A percentile compares a stretch with the other conserved stretches of the same genome.
phyloP scores from a whole-genome alignment of 2,113 vertebrate species.

The Psettodes erumei region DNA sequence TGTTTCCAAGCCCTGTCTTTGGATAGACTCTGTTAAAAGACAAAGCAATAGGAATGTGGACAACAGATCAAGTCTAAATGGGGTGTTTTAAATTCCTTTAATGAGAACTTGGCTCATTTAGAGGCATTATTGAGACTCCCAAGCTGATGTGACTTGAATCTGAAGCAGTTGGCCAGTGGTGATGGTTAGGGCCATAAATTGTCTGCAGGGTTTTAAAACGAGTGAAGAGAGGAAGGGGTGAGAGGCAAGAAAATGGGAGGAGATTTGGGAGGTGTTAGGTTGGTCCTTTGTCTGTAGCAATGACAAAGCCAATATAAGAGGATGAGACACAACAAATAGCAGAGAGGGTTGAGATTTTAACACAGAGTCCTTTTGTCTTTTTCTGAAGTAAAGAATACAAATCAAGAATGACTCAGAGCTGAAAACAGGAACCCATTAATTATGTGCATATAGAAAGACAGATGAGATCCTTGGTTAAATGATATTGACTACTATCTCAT shows the following conservation, averaged over 20 bases:
- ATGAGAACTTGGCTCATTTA: conserved; percentile 76
- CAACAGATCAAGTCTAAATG: conserved; percentile 61
- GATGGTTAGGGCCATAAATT: conserved; percentile 67
- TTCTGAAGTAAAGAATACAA: conserved; percentile 1
- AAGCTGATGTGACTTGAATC: conserved; percentile 76
- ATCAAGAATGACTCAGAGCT: conserved; percentile 7
- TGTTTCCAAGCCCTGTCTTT: conserved; percentile 47
- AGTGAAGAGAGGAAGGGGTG: conserved; percentile 33
- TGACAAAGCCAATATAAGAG: conserved; percentile 33
- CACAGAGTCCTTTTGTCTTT: not conserved
- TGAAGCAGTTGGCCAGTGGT: conserved; percentile 66
- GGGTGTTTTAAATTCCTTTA: conserved; percentile 71
- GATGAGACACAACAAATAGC: not conserved
- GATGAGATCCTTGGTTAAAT: conserved; percentile 2
- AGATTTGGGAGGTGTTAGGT: conserved; percentile 34
- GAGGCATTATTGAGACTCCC: conserved; percentile 72
- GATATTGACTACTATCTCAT: conserved; percentile 11
- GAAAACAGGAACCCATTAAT: conserved; percentile 44
- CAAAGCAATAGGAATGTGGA: conserved; percentile 64
- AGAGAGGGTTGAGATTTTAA: not conserved
- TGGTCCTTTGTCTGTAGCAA: conserved; percentile 16
- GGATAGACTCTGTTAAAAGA: conserved; percentile 47
- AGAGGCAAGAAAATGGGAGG: conserved; percentile 9
- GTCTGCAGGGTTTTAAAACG: conserved; percentile 54
- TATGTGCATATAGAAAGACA: conserved; percentile 19